Base-by-base conservation (phyloP, 1,140 invertebrate genomes). In the Tetramorium parvispinum region DNA sequence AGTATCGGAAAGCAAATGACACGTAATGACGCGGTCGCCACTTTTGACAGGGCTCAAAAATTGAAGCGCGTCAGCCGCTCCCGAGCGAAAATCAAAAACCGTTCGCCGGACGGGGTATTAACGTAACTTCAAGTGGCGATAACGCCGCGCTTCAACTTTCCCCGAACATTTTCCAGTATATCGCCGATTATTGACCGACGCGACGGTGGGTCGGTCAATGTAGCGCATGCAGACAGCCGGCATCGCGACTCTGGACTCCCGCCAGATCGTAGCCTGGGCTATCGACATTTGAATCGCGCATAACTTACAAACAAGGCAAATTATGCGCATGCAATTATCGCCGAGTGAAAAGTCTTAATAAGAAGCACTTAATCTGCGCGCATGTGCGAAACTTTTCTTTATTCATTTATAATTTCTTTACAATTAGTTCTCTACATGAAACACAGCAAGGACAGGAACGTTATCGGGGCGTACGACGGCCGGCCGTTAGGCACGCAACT, bases 1-100 rank as follows among this genome's bases (percentile, higher is more conserved):
- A 83, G 79, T 43, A 46, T 75, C 79, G 79, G 68, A 32, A 37
- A 83, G 53, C 43, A 83, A 83, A 75, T 83, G 79, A 83, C 79
- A 59, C 68, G 68, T 83, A 83, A 83, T 83, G 53, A 24, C 68
- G 53, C 68, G 68, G 7, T 40, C 68, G 53, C 24, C 79, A 83
- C 79, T 73, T 65, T 75, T 37, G 79, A 55, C 53, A 21, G 27
- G 77, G 61, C 13, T 32, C 66, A 73, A 82, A 83, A 83, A 83
- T 61, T 75, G 51, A 59, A 83, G 79, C 79, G 79, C 68, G 68
- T 73, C 68, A 61, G 66, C n/a, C 79, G 68, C 8, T n/a, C 32
- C 79, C 40, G 40, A 11, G 51, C 37, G 79, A 83, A 46, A 83
- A 59, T 83, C 53, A 37, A 83, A 82, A 83, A 73, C 43, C 40